Evolutionary conservation across 2,113 vertebrate genomes (phyloP).

Genomic region (Tetrao urogallus): DNA sequence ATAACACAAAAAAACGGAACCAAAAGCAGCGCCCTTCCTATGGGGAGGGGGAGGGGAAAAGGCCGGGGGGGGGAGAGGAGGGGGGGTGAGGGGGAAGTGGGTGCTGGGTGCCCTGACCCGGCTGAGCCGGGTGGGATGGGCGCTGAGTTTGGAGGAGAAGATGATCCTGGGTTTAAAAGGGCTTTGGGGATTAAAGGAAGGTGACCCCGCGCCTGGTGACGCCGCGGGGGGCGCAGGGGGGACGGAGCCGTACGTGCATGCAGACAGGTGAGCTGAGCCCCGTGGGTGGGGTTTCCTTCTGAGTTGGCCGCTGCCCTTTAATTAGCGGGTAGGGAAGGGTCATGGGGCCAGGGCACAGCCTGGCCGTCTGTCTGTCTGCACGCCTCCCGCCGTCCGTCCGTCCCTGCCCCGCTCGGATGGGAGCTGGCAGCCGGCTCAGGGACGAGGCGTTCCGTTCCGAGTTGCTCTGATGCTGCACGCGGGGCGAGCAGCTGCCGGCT

Average conservation of each 20-base stretch:
- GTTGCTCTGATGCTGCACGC: neutral
- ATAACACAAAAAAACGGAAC: neutral
- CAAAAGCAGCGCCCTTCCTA: neutral
- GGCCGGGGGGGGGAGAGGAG: no score
- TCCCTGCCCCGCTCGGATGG: neutral
- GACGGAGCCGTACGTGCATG: conserved; percentile 11
- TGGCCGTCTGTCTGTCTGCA: neutral
- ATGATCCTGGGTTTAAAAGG: conserved; percentile 65
- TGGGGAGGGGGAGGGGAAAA: no score
- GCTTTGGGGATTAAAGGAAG: conserved; percentile 65
- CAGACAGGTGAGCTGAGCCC: conserved; percentile 39
- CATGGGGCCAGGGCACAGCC: conserved; percentile 1
- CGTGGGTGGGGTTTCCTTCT: conserved; percentile 41
- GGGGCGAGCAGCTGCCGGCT: neutral
- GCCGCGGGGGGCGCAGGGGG: neutral
- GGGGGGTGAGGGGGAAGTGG: no score
- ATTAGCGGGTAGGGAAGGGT: conserved; percentile 55
- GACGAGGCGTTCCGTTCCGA: neutral
- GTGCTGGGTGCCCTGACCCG: neutral
- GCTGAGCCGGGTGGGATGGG: neutral
- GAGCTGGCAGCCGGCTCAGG: accelerated
- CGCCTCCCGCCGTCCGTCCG: neutral
- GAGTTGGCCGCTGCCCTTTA: conserved; percentile 64
- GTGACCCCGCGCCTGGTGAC: neutral
- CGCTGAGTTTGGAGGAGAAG: neutral